Conservation (phyloP, 1,140 invertebrate genomes). For the Neotoxoptera formosana region DNA sequence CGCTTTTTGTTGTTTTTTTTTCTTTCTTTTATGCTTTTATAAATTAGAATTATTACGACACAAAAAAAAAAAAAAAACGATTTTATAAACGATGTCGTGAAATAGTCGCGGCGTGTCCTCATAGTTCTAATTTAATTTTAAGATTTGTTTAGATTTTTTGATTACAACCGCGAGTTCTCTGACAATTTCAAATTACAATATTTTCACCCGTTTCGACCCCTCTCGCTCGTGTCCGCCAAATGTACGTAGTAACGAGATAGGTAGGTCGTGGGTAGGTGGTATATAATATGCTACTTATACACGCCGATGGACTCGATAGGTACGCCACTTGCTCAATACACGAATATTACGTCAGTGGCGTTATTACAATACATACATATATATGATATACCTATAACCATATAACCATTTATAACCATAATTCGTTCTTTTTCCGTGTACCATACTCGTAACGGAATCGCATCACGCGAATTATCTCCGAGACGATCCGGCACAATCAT, state of each 20-base stretch:
- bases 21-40: background rate
- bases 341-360: constrained; percentile 19
- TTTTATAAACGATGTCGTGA: background rate
- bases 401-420: background rate
- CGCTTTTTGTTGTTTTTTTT: background rate
- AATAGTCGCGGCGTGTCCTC: background rate
- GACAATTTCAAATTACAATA: background rate
- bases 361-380: background rate
- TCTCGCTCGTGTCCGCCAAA: background rate
- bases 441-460: background rate
- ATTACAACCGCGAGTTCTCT: background rate
- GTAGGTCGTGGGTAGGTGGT: background rate
- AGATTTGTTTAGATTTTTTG: constrained; percentile 7
- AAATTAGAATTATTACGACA: constrained; percentile 33
- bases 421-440: background rate
- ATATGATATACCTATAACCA: background rate
- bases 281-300: no score
- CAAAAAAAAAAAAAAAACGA: background rate
- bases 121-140: constrained; percentile 24
- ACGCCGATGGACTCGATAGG: background rate
- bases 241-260: background rate
- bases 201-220: background rate
- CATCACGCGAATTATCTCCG: background rate
- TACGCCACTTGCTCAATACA: background rate
- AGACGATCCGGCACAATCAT: constrained; percentile 23